These are phyloP conservation scores for Alosa sapidissima DNA, from an alignment of 2,797 vertebrate genomes.

Conservation along the genomic window DNA sequence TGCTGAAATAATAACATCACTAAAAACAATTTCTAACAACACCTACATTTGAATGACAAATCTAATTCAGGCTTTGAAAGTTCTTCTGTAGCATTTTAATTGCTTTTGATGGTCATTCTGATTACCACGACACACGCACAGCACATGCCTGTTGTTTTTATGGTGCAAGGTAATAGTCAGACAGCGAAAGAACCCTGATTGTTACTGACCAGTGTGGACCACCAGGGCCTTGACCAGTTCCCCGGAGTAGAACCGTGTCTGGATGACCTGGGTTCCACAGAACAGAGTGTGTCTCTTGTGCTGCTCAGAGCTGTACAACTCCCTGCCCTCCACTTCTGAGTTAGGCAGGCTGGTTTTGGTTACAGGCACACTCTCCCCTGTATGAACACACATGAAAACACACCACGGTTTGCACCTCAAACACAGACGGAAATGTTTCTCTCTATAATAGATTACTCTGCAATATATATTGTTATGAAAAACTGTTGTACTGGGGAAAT, in stretches of 20 bases:
- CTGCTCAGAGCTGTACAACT: slow-evolving; percentile 82
- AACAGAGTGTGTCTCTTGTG: slow-evolving; percentile 94
- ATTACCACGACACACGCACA: background rate
- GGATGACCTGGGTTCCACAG: slow-evolving; percentile 94
- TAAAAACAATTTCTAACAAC: background rate
- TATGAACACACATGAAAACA: background rate
- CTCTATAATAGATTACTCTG: background rate
- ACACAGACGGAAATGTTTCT: background rate
- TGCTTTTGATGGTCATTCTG: background rate
- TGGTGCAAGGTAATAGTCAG: background rate
- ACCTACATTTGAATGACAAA: background rate
- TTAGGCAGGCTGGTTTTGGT: slow-evolving; percentile 96
- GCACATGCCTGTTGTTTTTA: background rate
- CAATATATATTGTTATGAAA: background rate
- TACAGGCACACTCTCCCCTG: slow-evolving; percentile 97
- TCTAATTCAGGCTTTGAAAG: background rate
- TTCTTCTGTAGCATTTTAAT: background rate
- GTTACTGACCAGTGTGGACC: slow-evolving; percentile 85
- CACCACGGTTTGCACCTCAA: background rate
- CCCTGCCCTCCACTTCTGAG: slow-evolving; percentile 70
- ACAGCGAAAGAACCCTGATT: background rate
- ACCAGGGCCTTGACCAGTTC: slow-evolving; percentile 95
- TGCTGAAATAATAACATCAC: background rate
- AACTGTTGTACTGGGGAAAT: background rate
- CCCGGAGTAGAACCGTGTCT: slow-evolving; percentile 97